A percentile compares a stretch with the other conserved stretches of the same genome.
Conservation (phyloP, 1,140 invertebrate genomes). For the Homarus americanus region DNA sequence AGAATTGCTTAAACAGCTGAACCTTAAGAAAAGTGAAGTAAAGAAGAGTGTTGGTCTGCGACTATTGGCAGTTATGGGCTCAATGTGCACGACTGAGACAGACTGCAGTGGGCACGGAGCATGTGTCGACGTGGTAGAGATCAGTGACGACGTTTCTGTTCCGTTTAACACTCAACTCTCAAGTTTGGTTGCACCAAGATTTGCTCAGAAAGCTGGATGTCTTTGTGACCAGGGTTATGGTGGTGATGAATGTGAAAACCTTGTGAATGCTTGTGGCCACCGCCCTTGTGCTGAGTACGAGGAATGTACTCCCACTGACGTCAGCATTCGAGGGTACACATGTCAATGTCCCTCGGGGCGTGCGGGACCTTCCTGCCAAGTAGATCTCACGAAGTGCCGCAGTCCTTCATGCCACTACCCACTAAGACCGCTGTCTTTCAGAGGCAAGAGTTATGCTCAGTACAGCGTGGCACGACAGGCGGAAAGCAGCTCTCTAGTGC, state of each 20-base stretch:
- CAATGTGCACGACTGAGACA: constrained; percentile 87
- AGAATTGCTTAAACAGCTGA: constrained; percentile 83
- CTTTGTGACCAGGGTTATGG: constrained; percentile 90
- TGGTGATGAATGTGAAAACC: constrained; percentile 80
- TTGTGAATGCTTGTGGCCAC: constrained; percentile 88
- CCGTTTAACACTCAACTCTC: constrained; percentile 86
- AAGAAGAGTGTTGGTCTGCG: constrained; percentile 87
- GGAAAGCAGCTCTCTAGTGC: constrained; percentile 86
- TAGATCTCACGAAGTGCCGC: constrained; percentile 83
- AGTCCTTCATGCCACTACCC: constrained; percentile 84
- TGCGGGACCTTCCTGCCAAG: constrained; percentile 84
- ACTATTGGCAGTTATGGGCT: constrained; percentile 84
- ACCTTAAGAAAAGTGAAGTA: constrained; percentile 85
- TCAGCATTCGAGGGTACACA: constrained; percentile 84
- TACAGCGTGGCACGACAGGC: constrained; percentile 85
- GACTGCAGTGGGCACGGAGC: constrained; percentile 87
- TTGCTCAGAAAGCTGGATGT: constrained; percentile 88
- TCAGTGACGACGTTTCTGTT: constrained; percentile 83
- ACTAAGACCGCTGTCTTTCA: constrained; percentile 87
- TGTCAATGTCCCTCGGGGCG: constrained; percentile 88
- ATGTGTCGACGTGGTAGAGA: constrained; percentile 87
- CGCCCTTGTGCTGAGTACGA: constrained; percentile 85
- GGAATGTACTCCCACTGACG: constrained; percentile 85
- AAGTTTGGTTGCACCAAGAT: constrained; percentile 88
- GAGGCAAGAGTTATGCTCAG: constrained; percentile 90